phyloP scores from a whole-genome alignment of 2,113 vertebrate genomes.

The Dasyornis broadbenti region DNA sequence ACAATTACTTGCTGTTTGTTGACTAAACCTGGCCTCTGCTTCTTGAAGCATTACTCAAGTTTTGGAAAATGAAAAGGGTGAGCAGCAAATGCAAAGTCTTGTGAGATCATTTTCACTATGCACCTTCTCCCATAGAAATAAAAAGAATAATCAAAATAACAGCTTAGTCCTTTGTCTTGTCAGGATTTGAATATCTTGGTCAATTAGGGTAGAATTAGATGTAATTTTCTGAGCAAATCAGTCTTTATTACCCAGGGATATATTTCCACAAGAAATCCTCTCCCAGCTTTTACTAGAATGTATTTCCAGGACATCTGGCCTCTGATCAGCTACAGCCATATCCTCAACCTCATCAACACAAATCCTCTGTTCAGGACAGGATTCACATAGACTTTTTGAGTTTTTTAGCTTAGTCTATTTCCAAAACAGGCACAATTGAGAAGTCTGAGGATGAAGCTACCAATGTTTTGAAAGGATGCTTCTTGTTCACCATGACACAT shows the following conservation, averaged over 20 bases:
- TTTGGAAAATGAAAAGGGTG: not conserved
- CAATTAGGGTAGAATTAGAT: not conserved
- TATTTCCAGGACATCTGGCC: not conserved
- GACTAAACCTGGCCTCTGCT: not conserved
- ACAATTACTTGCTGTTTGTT: not conserved
- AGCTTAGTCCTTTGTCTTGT: not conserved
- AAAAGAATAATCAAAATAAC: not conserved
- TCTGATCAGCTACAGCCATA: not conserved
- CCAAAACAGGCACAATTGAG: not conserved
- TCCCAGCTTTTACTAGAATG: not conserved
- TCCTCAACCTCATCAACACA: not conserved
- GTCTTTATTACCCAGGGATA: not conserved
- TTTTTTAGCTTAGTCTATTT: not conserved
- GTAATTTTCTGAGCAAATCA: not conserved
- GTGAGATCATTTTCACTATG: not conserved
- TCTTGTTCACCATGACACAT: not conserved
- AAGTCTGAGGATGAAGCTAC: not conserved
- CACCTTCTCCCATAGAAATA: not conserved
- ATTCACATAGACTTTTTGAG: not conserved
- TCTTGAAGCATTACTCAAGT: not conserved
- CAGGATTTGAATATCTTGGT: not conserved
- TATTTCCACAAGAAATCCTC: not conserved
- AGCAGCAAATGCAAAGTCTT: not conserved
- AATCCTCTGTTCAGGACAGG: not conserved
- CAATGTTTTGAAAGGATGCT: not conserved